These are phyloP conservation scores for Trypoxylon attenuatum DNA, from an alignment of 2,888 invertebrate genomes.

Conservation along the genomic window DNA sequence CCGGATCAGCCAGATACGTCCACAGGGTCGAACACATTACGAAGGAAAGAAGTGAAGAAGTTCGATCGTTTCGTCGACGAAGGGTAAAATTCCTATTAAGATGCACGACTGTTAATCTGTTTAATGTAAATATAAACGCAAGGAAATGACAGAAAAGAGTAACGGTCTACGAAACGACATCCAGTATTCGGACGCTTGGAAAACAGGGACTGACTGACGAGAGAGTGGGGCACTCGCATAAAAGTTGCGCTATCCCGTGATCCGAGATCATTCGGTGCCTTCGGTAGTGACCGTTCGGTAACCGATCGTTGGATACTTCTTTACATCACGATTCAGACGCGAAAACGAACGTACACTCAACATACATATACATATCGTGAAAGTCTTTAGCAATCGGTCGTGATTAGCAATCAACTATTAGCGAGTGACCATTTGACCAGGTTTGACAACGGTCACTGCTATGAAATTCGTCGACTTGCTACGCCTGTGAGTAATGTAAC, in stretches of 20 bases:
- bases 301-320: too few relatives aligned
- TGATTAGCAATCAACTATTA: slow-evolving; percentile 5
- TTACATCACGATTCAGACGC: too few relatives aligned
- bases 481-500: slow-evolving; percentile 39
- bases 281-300: too few relatives aligned
- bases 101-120: neutral
- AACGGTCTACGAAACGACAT: slow-evolving; percentile 4
- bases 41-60: neutral
- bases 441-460: neutral
- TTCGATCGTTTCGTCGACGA: neutral
- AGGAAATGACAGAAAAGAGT: too few relatives aligned
- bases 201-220: slow-evolving; percentile 4
- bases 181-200: slow-evolving; percentile 11
- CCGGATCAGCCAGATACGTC: too few relatives aligned
- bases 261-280: slow-evolving; percentile 30
- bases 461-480: slow-evolving; percentile 30
- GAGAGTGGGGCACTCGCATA: slow-evolving; percentile 46
- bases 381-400: too few relatives aligned
- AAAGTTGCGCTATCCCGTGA: slow-evolving; percentile 40
- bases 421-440: neutral
- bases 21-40: too few relatives aligned
- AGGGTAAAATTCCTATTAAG: slow-evolving; percentile 8
- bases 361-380: slow-evolving; percentile 6
- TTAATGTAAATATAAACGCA: too few relatives aligned
- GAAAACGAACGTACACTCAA: neutral